Evolutionary conservation across 2,113 vertebrate species (phyloP), one percentile per base, ranked within the genome.

Genomic region (Sander vitreus): DNA sequence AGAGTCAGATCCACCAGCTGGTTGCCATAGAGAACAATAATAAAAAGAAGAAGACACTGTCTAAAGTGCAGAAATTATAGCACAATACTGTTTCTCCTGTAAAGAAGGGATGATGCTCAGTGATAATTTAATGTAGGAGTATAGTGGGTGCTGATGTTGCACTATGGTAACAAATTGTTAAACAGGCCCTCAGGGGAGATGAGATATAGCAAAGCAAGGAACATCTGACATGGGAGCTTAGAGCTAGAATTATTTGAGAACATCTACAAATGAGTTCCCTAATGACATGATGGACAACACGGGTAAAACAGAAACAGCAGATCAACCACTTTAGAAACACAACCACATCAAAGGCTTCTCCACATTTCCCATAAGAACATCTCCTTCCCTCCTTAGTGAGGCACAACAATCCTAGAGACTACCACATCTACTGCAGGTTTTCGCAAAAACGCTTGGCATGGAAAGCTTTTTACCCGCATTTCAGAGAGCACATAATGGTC

Each of bases 401-500:
- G 36, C n/a, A 71, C 15, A 78, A 36, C 54, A 0, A 83, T 77
- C 57, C 85, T n/a, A 39, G 39, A 71, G 84, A 86, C 83, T 48
- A 86, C 48, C 36, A 71, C 60, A 73, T 72, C 27, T 63, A 76
- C 62, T 6, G 12, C 62, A 78, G 64, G 60, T 71, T 85, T 50
- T 73, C 12, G 4, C 23, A 23, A 82, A 73, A 67, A 75, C 57
- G 79, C 69, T 85, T n/a, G 21, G 60, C 73, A 54, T 43, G 5
- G 43, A 63, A 33, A 27, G 50, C 64, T 60, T 74, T 65, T 77
- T 57, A 55, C 23, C 48, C 59, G 21, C 86, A 87, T 89, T 85
- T 90, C 87, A 89, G 72, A 82, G 57, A 72, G 30, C 76, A 54
- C 59, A 69, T 89, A 92, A 91, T 80, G 59, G 78, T 81, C 80